These are phyloP conservation scores for Daktulosphaira vitifoliae DNA, from an alignment of 1,140 invertebrate species.

Conservation along the genomic window DNA sequence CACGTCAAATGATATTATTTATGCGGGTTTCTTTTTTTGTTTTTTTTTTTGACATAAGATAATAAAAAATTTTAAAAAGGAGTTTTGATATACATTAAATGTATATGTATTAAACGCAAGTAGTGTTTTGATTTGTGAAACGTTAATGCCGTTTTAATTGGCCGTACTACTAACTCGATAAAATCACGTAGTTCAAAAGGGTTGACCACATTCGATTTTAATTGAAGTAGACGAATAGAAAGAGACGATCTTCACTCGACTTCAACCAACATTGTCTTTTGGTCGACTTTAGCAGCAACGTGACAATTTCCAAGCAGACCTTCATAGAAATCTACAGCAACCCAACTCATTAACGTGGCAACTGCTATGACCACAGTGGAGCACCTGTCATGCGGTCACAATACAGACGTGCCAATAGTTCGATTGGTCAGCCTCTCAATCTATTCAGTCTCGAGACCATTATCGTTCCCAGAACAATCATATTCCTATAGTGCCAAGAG, in stretches of 20 bases:
- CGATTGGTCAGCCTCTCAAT: background rate
- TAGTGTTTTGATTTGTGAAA: no score
- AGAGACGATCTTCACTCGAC: conserved; percentile 10
- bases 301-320: background rate
- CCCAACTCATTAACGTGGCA: background rate
- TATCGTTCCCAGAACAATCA: conserved; percentile 33
- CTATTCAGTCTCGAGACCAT: background rate
- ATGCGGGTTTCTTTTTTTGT: no score
- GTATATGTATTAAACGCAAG: no score
- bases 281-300: background rate
- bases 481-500: background rate
- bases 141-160: no score
- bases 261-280: background rate
- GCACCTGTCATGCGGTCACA: background rate
- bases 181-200: background rate
- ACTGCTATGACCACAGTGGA: background rate
- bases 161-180: background rate
- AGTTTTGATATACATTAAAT: no score
- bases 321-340: background rate
- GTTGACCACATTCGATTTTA: background rate
- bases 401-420: background rate
- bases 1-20: no score
- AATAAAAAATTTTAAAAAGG: no score
- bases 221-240: background rate
- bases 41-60: no score